Conservation (phyloP, 2,888 invertebrate genomes). For the Teinopalpus imperialis region DNA sequence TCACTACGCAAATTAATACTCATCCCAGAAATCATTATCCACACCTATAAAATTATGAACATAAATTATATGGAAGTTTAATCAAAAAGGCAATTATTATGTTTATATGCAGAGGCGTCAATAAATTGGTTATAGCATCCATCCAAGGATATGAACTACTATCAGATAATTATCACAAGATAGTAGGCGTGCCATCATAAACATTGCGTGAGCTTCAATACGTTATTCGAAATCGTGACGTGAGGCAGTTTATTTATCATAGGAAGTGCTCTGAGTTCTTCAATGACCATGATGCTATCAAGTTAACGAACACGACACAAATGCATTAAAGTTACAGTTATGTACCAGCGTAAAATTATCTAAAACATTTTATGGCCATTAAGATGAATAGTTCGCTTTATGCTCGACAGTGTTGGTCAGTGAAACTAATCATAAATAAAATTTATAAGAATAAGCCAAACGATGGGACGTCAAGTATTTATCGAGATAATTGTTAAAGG, state of each 20-base stretch:
- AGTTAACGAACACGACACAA: neutral
- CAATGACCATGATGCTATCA: neutral
- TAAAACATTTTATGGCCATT: neutral
- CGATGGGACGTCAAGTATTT: no score
- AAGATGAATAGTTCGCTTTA: no score
- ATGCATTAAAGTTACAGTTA: neutral
- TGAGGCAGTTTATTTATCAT: neutral
- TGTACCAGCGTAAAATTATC: neutral
- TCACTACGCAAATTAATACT: no score
- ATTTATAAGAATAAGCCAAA: no score
- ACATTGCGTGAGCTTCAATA: neutral
- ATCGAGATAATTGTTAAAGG: no score
- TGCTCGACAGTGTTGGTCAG: no score
- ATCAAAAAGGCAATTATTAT: slow-evolving; percentile 16
- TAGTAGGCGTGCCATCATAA: slow-evolving; percentile 11
- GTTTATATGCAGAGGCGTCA: slow-evolving; percentile 16
- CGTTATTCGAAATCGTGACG: neutral
- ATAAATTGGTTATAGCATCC: slow-evolving; percentile 12
- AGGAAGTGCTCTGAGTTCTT: neutral
- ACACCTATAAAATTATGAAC: neutral
- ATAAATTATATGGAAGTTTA: slow-evolving; percentile 20
- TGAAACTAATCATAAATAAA: no score
- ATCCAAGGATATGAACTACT: slow-evolving; percentile 1
- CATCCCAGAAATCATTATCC: neutral
- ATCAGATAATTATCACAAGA: slow-evolving; percentile 9